phyloP scores from a whole-genome alignment of 2,113 vertebrate genomes.

The Nestor notabilis region DNA sequence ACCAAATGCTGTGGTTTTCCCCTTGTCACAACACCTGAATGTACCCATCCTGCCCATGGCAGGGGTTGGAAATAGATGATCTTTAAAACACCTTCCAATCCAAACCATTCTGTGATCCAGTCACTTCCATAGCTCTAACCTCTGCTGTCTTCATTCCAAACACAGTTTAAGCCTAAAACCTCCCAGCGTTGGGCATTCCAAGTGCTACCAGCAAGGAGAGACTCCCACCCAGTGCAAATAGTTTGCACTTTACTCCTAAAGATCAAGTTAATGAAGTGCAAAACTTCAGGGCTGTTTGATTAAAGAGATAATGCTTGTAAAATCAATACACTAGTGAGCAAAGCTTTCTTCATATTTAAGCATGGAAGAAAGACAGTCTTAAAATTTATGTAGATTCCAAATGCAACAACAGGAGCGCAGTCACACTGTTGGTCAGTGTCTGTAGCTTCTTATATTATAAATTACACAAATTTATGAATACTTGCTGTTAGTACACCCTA shows the following conservation, averaged over 20 bases:
- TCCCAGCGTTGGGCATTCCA: background rate
- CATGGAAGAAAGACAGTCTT: background rate
- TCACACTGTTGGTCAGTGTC: background rate
- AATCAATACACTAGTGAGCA: background rate
- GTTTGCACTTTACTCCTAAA: background rate
- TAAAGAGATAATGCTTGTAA: conserved; percentile 5
- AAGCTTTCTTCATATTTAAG: background rate
- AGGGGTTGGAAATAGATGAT: background rate
- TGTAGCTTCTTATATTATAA: background rate
- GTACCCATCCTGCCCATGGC: background rate
- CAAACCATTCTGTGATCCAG: background rate
- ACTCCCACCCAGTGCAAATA: background rate
- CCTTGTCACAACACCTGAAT: background rate
- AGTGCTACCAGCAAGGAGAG: background rate
- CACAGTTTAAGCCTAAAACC: background rate
- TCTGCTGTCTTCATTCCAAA: background rate
- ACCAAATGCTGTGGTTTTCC: background rate
- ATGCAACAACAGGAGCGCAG: background rate
- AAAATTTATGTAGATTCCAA: background rate
- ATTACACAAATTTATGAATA: background rate
- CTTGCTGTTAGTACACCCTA: background rate
- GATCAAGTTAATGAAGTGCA: conserved; percentile 43
- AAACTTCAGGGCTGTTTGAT: conserved; percentile 39
- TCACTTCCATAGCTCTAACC: background rate
- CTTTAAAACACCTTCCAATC: background rate